Evolutionary conservation across 1,140 invertebrate genomes (phyloP).

Genomic region (Laupala kohalensis): DNA sequence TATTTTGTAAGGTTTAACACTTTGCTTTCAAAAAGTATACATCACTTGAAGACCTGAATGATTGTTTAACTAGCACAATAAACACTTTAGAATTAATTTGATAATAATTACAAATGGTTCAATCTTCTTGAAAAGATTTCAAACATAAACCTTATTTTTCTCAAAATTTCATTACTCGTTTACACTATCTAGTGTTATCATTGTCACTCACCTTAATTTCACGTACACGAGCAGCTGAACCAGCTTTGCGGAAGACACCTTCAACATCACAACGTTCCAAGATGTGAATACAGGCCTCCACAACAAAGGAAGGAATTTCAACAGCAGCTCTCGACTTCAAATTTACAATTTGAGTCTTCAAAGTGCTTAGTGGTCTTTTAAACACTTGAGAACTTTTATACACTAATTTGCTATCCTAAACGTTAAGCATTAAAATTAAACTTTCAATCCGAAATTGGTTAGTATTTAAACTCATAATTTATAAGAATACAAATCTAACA

Average conservation of each 20-base stretch:
- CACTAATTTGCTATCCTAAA: not conserved
- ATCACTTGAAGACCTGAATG: not conserved
- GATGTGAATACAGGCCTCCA: conserved; percentile 53
- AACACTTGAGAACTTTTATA: conserved; percentile 26
- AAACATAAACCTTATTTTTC: not conserved
- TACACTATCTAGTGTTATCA: too few species aligned
- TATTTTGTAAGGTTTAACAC: not conserved
- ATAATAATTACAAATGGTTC: not conserved
- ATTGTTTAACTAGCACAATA: not conserved
- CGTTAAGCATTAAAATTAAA: not conserved
- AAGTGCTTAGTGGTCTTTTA: conserved; percentile 39
- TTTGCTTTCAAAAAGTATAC: not conserved
- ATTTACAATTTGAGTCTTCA: conserved; percentile 45
- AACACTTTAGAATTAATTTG: not conserved
- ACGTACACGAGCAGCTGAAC: conserved; percentile 61
- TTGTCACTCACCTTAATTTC: conserved; percentile 51
- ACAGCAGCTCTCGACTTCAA: conserved; percentile 41
- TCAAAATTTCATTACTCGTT: not conserved
- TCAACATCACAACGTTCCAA: conserved; percentile 51
- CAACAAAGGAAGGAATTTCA: conserved; percentile 60
- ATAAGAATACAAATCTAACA: not conserved
- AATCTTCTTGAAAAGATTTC: not conserved
- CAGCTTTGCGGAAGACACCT: conserved; percentile 74
- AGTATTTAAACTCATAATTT: not conserved
- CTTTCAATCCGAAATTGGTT: not conserved